Evolutionary conservation across 2,888 invertebrate genomes (phyloP).

Genomic region (Plemyria rubiginata): DNA sequence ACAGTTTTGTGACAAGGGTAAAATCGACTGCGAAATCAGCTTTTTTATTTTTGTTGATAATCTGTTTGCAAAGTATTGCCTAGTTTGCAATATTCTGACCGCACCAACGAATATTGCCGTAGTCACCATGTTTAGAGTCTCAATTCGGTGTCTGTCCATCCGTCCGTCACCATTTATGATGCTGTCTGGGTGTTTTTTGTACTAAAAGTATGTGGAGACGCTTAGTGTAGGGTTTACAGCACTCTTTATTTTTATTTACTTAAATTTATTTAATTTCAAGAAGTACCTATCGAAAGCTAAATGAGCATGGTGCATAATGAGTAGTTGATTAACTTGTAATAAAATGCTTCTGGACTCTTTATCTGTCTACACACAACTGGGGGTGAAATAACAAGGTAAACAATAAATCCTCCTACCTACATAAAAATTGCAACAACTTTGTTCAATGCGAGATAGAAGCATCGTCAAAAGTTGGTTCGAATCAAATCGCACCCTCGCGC

Average conservation of each 20-base stretch:
- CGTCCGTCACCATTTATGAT: too few relatives aligned
- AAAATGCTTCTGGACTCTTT: slow-evolving; percentile 69
- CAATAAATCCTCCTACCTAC: slow-evolving; percentile 81
- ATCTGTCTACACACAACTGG: slow-evolving; percentile 75
- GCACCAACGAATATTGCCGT: neutral
- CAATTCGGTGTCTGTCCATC: too few relatives aligned
- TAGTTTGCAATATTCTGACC: neutral
- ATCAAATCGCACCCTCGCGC: slow-evolving; percentile 83
- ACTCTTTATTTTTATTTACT: too few relatives aligned
- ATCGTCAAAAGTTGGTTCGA: slow-evolving; percentile 84
- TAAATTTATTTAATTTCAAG: too few relatives aligned
- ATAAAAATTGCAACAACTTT: slow-evolving; percentile 85
- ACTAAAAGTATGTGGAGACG: too few relatives aligned
- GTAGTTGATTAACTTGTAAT: slow-evolving; percentile 74
- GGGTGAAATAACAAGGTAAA: slow-evolving; percentile 76
- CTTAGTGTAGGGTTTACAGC: too few relatives aligned
- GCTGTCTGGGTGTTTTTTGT: too few relatives aligned
- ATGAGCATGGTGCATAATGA: slow-evolving; percentile 55
- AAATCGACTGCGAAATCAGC: slow-evolving; percentile 10
- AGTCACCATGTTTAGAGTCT: too few relatives aligned
- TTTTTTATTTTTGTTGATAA: slow-evolving; percentile 3
- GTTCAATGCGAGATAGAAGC: slow-evolving; percentile 81
- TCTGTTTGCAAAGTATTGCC: neutral
- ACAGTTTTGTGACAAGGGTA: slow-evolving; percentile 59
- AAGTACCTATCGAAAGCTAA: too few relatives aligned